phyloP scores from a whole-genome alignment of 2,113 vertebrate species.

The Tringa solitaria region DNA sequence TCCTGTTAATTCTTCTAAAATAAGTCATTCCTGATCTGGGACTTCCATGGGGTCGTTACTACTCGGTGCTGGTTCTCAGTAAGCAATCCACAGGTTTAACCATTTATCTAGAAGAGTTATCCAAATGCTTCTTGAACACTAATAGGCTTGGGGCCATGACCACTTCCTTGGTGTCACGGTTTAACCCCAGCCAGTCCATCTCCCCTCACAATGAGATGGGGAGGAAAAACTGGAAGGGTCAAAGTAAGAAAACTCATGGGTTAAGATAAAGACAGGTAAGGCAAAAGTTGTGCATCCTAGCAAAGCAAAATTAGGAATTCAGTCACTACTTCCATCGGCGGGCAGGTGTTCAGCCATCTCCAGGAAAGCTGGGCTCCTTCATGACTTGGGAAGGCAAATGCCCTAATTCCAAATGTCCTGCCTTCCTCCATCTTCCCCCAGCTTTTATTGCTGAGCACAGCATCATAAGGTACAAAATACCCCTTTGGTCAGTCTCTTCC shows the following conservation, averaged over 20 bases:
- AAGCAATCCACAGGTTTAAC: neutral
- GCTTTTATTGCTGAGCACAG: neutral
- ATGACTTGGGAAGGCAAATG: neutral
- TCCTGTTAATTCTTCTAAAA: neutral
- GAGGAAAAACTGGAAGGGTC: neutral
- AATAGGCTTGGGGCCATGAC: neutral
- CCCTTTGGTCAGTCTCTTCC: neutral
- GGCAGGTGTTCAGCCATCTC: neutral
- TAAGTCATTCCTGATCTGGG: neutral
- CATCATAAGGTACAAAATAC: rapidly evolving
- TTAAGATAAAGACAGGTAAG: neutral
- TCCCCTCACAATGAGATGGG: neutral
- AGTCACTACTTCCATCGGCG: rapidly evolving
- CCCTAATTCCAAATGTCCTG: rapidly evolving
- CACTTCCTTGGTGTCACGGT: neutral
- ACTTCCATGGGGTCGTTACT: neutral
- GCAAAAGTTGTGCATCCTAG: neutral
- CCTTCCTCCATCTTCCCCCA: neutral
- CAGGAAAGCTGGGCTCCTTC: neutral
- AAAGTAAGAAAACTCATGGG: neutral
- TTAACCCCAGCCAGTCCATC: neutral
- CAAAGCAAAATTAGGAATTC: neutral
- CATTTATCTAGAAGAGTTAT: rapidly evolving
- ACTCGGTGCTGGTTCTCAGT: neutral
- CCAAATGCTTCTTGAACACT: neutral